These are phyloP conservation scores for Erythrocercus mccallii DNA, from an alignment of 2,113 vertebrate genomes.

Conservation along the genomic window DNA sequence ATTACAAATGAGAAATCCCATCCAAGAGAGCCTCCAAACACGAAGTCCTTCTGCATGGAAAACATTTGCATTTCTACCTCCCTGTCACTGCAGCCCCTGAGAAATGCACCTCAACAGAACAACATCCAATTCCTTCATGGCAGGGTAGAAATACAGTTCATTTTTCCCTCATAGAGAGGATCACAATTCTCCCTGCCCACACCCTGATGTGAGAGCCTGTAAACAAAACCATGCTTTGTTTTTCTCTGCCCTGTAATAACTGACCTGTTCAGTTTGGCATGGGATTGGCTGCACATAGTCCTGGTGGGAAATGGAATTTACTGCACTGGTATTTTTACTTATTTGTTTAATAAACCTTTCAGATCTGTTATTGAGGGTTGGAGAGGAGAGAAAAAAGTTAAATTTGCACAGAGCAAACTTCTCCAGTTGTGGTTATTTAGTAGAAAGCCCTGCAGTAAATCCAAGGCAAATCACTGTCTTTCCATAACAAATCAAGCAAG, in stretches of 20 bases:
- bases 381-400: not conserved
- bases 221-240: not conserved
- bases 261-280: not conserved
- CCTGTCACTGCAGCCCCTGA: not conserved
- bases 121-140: not conserved
- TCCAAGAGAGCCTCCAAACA: not conserved
- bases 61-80: not conserved
- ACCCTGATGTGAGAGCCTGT: not conserved
- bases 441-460: conserved; percentile 22
- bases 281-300: not conserved
- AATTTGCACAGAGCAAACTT: not conserved
- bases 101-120: not conserved
- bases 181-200: not conserved
- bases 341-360: conserved; percentile 23
- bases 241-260: not conserved
- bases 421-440: not conserved
- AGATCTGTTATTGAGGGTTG: not conserved
- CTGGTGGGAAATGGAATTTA: not conserved
- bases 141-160: not conserved
- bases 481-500: not conserved
- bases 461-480: not conserved
- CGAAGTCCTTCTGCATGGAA: not conserved
- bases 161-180: not conserved
- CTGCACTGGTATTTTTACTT: not conserved
- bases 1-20: not conserved